phyloP scores from a whole-genome alignment of 2,113 vertebrate genomes.

The Macquaria australasica region DNA sequence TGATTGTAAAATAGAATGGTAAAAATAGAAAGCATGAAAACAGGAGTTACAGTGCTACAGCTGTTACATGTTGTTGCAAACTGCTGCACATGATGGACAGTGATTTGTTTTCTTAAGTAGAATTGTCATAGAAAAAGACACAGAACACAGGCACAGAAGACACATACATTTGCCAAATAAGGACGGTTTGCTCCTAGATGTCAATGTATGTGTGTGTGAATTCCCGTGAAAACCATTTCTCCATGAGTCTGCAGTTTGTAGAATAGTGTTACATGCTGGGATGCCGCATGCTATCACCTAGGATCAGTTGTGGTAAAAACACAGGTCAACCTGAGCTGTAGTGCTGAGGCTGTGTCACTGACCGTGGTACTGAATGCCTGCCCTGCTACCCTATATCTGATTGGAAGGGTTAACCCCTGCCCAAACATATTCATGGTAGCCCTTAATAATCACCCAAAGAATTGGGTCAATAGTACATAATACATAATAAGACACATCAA shows the following conservation, averaged over 20 bases:
- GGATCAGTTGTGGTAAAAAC: background rate
- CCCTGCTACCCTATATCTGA: background rate
- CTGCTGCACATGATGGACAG: background rate
- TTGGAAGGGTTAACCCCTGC: background rate
- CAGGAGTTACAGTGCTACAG: background rate
- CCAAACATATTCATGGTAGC: background rate
- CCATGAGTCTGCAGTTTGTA: background rate
- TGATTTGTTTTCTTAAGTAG: background rate
- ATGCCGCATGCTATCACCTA: background rate
- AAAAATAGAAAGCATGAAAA: conserved; percentile 17
- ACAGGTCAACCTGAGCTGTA: background rate
- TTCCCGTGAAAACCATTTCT: background rate
- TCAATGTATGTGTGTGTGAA: conserved; percentile 2
- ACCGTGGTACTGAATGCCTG: conserved; percentile 62
- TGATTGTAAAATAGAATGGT: conserved; percentile 39
- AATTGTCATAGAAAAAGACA: background rate
- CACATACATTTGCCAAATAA: background rate
- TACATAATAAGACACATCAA: background rate
- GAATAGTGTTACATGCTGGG: background rate
- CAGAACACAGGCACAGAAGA: fast-evolving
- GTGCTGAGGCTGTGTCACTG: conserved; percentile 43
- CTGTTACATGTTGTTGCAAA: background rate
- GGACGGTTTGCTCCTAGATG: background rate
- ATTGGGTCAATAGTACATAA: background rate
- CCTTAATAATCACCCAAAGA: background rate